Evolutionary conservation across 2,797 vertebrate genomes (phyloP).

Genomic region (Rhodeus uyekii): DNA sequence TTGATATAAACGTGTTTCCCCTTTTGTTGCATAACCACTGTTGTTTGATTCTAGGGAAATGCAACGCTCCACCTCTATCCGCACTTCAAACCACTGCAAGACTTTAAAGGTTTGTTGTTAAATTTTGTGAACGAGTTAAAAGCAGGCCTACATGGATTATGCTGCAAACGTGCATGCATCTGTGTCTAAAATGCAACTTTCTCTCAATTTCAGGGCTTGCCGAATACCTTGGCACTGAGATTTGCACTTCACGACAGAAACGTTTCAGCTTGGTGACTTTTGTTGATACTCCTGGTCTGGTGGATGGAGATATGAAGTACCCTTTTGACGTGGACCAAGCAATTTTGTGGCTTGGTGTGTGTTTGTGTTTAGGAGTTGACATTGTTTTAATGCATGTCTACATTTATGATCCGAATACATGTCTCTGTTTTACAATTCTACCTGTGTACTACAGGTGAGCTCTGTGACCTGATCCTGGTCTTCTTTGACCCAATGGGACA

Average conservation of each 20-base stretch:
- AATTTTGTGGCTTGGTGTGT: slow-evolving; percentile 82
- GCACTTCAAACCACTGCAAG: slow-evolving; percentile 84
- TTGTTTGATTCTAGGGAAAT: slow-evolving; percentile 74
- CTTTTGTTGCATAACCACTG: background rate
- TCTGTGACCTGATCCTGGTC: slow-evolving; percentile 85
- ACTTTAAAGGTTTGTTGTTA: slow-evolving; percentile 80
- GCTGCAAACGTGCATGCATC: background rate
- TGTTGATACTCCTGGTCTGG: slow-evolving; percentile 84
- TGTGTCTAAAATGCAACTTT: background rate
- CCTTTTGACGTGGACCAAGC: slow-evolving; percentile 87
- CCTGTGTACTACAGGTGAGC: slow-evolving; percentile 71
- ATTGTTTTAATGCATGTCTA: background rate
- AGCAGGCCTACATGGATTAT: background rate
- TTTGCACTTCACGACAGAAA: slow-evolving; percentile 86
- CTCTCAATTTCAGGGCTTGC: slow-evolving; percentile 74
- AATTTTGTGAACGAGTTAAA: background rate
- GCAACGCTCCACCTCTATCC: slow-evolving; percentile 88
- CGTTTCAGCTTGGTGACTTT: slow-evolving; percentile 86
- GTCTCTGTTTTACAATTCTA: background rate
- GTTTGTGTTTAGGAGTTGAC: background rate
- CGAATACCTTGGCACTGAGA: slow-evolving; percentile 84
- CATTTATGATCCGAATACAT: background rate
- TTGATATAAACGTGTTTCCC: background rate
- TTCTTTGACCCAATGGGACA: slow-evolving; percentile 91
- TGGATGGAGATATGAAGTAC: slow-evolving; percentile 89